phyloP scores from a whole-genome alignment of 2,797 vertebrate species.

The Gymnoscopelus microlampas region DNA sequence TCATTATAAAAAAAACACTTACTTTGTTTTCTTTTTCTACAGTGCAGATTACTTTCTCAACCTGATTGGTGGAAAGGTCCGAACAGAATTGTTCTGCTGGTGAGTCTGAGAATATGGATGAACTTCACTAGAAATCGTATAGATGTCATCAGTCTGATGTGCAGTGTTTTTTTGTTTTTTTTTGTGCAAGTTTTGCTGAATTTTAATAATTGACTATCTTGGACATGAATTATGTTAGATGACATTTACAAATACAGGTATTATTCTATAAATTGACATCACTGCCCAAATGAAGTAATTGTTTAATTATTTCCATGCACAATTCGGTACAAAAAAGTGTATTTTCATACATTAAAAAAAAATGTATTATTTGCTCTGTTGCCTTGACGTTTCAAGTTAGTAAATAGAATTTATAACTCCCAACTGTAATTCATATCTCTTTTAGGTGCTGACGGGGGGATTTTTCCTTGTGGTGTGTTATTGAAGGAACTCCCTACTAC shows the following conservation, averaged over 20 bases:
- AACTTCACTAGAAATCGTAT: neutral
- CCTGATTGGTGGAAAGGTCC: constrained; percentile 41
- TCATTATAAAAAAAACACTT: constrained; percentile 7
- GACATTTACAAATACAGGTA: no score
- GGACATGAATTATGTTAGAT: no score
- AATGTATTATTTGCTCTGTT: no score
- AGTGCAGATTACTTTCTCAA: constrained; percentile 63
- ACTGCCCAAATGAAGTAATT: neutral
- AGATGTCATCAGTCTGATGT: no score
- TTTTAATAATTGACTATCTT: no score
- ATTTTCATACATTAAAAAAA: no score
- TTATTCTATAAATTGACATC: no score
- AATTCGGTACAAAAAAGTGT: neutral
- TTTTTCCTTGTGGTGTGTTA: neutral
- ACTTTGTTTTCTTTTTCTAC: constrained; percentile 46
- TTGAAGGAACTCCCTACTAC: constrained; percentile 50
- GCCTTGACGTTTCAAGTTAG: no score
- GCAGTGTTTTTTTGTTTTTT: no score
- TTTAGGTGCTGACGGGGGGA: constrained; percentile 19
- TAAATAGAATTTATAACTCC: neutral
- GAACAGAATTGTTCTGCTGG: constrained; percentile 50
- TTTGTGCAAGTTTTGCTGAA: no score
- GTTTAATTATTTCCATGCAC: neutral
- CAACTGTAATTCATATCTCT: neutral
- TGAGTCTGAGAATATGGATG: constrained; percentile 44